Evolutionary conservation across 2,113 vertebrate genomes (phyloP).

Genomic region (Arizona elegans): DNA sequence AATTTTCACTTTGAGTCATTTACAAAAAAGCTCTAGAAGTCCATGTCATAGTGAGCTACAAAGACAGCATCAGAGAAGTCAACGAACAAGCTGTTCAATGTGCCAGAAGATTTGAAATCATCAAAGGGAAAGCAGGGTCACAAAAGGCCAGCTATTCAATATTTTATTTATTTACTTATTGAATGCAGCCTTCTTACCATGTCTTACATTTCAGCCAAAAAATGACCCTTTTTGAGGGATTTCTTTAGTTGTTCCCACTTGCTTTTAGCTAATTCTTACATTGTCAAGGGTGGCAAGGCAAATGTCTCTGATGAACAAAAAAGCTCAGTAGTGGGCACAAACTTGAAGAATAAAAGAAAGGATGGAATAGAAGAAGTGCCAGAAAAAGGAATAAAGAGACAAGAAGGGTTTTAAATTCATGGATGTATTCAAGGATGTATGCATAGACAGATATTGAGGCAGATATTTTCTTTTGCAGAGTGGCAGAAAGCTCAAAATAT

Average conservation of each 20-base stretch:
- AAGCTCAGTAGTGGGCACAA: neutral
- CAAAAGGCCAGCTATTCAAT: slow-evolving; percentile 24
- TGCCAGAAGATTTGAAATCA: neutral
- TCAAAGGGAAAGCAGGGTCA: neutral
- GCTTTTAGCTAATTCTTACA: slow-evolving; percentile 5
- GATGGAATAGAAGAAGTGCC: neutral
- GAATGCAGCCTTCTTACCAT: fast-evolving
- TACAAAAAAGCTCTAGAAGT: fast-evolving
- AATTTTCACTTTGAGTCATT: neutral
- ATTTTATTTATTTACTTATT: neutral
- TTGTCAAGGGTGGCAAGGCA: neutral
- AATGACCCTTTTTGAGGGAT: neutral
- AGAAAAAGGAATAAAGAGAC: neutral
- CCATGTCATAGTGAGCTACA: neutral
- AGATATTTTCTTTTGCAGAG: neutral
- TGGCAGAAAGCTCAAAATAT: neutral
- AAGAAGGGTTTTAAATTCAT: neutral
- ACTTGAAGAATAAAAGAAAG: neutral
- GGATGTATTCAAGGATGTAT: neutral
- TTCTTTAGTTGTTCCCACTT: neutral
- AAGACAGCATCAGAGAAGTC: neutral
- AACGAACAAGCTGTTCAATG: neutral
- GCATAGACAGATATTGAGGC: neutral
- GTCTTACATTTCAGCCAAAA: neutral
- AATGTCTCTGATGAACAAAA: neutral